Conservation (phyloP, 2,888 invertebrate species). For the Pseudanteris insignis region DNA sequence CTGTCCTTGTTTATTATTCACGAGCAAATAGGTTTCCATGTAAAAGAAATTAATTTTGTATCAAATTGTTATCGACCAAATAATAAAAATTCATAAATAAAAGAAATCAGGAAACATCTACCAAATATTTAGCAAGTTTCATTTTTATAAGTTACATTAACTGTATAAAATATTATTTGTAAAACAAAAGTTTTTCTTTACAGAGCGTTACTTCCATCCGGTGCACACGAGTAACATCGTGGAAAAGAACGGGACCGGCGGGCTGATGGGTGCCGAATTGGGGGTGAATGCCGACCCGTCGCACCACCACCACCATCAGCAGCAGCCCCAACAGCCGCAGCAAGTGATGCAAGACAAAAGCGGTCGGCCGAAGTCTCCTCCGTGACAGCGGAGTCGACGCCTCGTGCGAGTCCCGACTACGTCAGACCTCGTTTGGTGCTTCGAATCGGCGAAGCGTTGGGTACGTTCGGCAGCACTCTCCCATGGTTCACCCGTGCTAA, state of each 20-base stretch:
- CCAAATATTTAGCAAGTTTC: too few relatives aligned
- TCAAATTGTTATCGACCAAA: too few relatives aligned
- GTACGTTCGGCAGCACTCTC: conserved; percentile 28
- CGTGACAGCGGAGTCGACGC: conserved; percentile 61
- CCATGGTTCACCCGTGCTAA: conserved; percentile 31
- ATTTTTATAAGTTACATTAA: too few relatives aligned
- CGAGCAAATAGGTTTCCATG: too few relatives aligned
- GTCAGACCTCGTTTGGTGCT: conserved; percentile 39
- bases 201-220: conserved; percentile 69
- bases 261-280: conserved; percentile 59
- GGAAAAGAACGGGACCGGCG: conserved; percentile 65
- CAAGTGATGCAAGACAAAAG: conserved; percentile 64
- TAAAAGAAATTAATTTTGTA: too few relatives aligned
- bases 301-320: conserved; percentile 60
- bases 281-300: conserved; percentile 58
- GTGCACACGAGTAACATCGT: conserved; percentile 69
- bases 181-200: conserved; percentile 2
- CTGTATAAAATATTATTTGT: too few relatives aligned
- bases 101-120: too few relatives aligned
- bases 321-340: conserved; percentile 52
- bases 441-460: conserved; percentile 29
- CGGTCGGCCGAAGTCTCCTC: conserved; percentile 64
- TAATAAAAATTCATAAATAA: too few relatives aligned
- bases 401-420: conserved; percentile 29
- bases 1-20: too few relatives aligned